Base-by-base conservation (phyloP, 2,113 vertebrate species). In the Sinocyclocheilus rhinocerous region DNA sequence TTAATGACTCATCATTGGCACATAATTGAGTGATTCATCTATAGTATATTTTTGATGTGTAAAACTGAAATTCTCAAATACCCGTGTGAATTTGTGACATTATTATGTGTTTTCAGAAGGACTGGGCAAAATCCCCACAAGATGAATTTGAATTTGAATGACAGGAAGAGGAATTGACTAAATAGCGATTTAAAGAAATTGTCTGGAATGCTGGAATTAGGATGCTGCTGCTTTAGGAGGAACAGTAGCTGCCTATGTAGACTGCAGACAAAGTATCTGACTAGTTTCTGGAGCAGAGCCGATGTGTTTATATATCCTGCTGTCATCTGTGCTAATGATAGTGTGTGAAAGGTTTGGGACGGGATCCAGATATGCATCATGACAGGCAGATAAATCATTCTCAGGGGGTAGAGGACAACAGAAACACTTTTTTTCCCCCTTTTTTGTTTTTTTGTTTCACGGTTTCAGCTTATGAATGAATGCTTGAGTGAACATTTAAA, bases 341-440 rank as follows among this genome's bases (percentile, higher is more conserved):
- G n/a, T 26, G 24, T 76, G 7, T 26, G 2, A 50, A 6, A 29
- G 45, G 42, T 76, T 29, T 52, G 73, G 73, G 6, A 52, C 1
- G 8, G 73, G 45, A 76, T 76, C 45, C 73, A 76, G 24, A 76
- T 76, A 76, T 26, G 45, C 10, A 76, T 50, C 6, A 52, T 50
- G n/a, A 52, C 13, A 52, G 6, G 24, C 2, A 76, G 5, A 76
- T 76, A 26, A 52, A 76, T 76, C 13, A 26, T 70, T 36, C 16
- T 70, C 16, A 10, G 29, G 29, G 29, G 7, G 15, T 36, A 18
- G 12, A 69, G 2, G n/a, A 76, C 73, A 50, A 52, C 24, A 52
- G 45, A 50, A 52, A 52, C 45, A 26, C 5, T 16, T 42, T 57
- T 45, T 1, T 45, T 2, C 2, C 11, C 11, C 42, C 11, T 57